Evolutionary conservation across 92 coral and sea anemone genomes (phyloP).

Genomic region (Zoanthus sansibaricus): DNA sequence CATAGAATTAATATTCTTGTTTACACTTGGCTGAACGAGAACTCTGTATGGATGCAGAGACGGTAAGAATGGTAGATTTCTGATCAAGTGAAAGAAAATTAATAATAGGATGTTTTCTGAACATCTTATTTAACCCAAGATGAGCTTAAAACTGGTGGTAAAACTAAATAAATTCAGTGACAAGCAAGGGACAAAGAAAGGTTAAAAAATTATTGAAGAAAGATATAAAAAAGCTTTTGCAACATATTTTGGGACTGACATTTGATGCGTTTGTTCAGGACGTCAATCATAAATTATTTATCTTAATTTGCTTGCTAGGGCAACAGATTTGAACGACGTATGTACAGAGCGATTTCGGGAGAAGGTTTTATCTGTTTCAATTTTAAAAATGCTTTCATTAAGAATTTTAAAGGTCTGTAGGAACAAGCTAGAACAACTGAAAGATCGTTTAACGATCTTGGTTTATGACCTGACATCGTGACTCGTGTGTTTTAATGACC

Average conservation of each 20-base stretch:
- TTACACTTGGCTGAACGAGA: constrained; percentile 7
- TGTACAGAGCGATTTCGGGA: neutral
- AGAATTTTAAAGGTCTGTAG: neutral
- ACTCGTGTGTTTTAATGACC: constrained; percentile 21
- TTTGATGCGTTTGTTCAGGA: constrained; percentile 40
- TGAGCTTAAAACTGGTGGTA: neutral
- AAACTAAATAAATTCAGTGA: neutral
- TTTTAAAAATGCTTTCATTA: neutral
- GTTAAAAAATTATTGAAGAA: neutral
- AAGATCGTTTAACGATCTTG: neutral
- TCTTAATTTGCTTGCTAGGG: constrained; percentile 62
- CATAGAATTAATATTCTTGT: neutral
- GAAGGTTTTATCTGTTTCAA: constrained; percentile 34
- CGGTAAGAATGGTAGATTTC: neutral
- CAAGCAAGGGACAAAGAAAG: too few relatives aligned
- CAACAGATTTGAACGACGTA: constrained; percentile 60
- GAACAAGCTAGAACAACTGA: neutral
- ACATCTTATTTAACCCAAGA: neutral
- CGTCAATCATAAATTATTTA: constrained; percentile 90
- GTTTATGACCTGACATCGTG: neutral
- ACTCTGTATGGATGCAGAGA: neutral
- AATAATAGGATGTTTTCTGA: neutral
- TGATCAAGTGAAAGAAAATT: neutral
- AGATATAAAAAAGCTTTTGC: neutral
- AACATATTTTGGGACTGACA: constrained; percentile 5